Conservation (phyloP, 2,797 vertebrate genomes). For the Sebastes elongatus region DNA sequence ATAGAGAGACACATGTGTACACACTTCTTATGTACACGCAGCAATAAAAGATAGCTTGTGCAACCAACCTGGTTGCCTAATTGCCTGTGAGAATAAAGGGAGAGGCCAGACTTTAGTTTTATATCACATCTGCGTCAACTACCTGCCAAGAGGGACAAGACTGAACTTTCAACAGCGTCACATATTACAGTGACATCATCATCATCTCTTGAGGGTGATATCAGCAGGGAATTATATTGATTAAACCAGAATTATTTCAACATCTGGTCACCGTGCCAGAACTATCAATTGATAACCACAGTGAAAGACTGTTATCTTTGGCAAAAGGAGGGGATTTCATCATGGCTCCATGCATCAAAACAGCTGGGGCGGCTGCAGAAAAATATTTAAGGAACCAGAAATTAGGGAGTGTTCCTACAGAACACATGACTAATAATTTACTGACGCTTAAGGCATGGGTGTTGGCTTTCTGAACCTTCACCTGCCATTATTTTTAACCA, state of each 20-base stretch:
- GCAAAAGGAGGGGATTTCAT: not conserved
- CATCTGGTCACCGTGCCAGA: not conserved
- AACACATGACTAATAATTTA: not conserved
- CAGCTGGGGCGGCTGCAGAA: not conserved
- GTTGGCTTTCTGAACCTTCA: conserved; percentile 32
- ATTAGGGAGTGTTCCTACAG: conserved; percentile 43
- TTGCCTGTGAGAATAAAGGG: conserved; percentile 25
- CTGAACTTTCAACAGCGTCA: not conserved
- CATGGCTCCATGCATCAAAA: not conserved
- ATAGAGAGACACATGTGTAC: not conserved
- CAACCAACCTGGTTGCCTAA: conserved; percentile 2
- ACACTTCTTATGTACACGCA: conserved; percentile 11
- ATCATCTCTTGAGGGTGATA: not conserved
- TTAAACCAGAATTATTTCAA: not conserved
- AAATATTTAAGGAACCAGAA: not conserved
- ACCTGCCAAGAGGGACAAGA: not conserved
- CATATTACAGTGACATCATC: not conserved
- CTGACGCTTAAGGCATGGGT: not conserved
- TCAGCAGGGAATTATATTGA: not conserved
- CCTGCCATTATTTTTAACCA: not conserved
- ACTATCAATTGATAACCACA: not conserved
- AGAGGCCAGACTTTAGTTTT: conserved; percentile 2
- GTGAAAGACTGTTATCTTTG: not conserved
- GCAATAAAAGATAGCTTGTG: conserved; percentile 34
- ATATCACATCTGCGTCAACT: not conserved